Percentiles rank a stretch among this genome's conserved stretches.
Conservation (phyloP, 2,113 vertebrate species). For the Ia io region DNA sequence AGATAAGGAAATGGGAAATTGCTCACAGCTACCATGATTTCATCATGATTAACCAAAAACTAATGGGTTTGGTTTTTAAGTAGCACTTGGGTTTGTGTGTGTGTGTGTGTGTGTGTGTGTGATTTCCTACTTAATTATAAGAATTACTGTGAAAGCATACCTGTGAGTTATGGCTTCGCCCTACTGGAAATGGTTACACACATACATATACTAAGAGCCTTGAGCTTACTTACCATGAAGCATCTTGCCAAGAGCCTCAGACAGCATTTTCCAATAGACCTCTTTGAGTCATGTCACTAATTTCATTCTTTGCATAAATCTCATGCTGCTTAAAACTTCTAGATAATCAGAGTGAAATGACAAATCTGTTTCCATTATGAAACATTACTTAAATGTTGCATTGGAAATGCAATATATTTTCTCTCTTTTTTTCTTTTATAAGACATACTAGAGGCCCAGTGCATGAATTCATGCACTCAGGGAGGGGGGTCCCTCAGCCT, state of each 20-base stretch:
- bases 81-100: constrained; percentile 25
- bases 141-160: constrained; percentile 35
- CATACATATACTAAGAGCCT: background rate
- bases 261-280: constrained; percentile 42
- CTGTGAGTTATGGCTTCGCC: constrained; percentile 34
- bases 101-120: constrained; percentile 24
- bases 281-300: constrained; percentile 24
- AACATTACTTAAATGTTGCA: constrained; percentile 66
- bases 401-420: constrained; percentile 66
- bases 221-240: background rate
- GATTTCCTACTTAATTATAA: constrained; percentile 55
- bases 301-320: constrained; percentile 65
- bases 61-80: constrained; percentile 26
- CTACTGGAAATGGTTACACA: constrained; percentile 25
- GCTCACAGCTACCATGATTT: constrained; percentile 54
- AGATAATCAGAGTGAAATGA: constrained; percentile 74
- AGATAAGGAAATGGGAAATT: constrained; percentile 63
- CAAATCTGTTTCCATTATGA: constrained; percentile 72
- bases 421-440: constrained; percentile 58
- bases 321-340: constrained; percentile 54
- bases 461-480: too few relatives aligned
- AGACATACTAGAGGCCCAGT: background rate
- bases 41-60: constrained; percentile 56
- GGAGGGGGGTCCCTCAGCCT: too few relatives aligned
- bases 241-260: background rate